These are phyloP conservation scores for Drosophila macrospina DNA, from an alignment of 2,888 invertebrate species.

Conservation along the genomic window DNA sequence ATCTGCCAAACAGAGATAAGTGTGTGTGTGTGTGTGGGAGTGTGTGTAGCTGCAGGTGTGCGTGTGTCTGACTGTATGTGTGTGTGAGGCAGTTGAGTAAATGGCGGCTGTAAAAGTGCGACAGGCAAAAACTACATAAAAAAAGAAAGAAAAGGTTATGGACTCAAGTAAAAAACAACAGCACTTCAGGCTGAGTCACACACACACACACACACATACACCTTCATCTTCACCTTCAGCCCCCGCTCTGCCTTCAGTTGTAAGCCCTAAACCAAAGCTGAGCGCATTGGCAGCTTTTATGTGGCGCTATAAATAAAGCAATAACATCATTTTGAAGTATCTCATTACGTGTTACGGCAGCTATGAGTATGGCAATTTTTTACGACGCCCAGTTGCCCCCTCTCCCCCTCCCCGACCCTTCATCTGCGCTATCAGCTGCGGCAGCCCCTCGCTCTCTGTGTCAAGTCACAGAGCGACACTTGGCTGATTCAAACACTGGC, in stretches of 20 bases:
- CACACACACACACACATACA: background rate
- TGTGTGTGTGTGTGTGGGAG: conserved; percentile 2
- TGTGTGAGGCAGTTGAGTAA: conserved; percentile 33
- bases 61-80: conserved; percentile 29
- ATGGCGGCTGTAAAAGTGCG: conserved; percentile 54
- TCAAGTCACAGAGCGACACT: conserved; percentile 23
- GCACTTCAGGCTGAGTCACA: conserved; percentile 1
- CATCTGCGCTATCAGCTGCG: too few relatives aligned
- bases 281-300: conserved; percentile 59
- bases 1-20: conserved; percentile 14
- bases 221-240: background rate
- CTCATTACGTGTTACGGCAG: conserved; percentile 78
- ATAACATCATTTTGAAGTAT: conserved; percentile 81
- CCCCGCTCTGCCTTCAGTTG: background rate
- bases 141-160: conserved; percentile 47
- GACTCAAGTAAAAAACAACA: conserved; percentile 24
- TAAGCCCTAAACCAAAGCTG: conserved; percentile 40
- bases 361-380: conserved; percentile 71
- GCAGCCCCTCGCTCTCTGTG: conserved; percentile 5
- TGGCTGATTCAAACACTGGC: conserved; percentile 17
- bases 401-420: background rate
- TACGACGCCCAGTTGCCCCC: conserved; percentile 49
- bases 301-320: conserved; percentile 76
- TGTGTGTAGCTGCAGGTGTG: conserved; percentile 12
- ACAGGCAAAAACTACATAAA: conserved; percentile 63